Base-by-base conservation (phyloP, 2,888 invertebrate genomes). In the Rotaria sp. region DNA sequence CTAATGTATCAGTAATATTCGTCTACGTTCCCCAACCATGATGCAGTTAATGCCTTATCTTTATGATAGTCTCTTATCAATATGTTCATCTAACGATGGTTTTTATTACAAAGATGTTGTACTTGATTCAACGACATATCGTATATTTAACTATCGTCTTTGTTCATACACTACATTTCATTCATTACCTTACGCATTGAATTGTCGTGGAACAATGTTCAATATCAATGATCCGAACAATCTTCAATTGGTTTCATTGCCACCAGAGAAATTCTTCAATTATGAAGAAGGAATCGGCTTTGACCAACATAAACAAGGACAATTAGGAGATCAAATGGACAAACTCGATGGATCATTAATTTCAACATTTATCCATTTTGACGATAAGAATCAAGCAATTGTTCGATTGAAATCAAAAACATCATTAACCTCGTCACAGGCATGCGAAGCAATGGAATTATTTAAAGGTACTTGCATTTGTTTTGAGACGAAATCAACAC, bases 141-240 rank as follows among this genome's bases (percentile, higher is more conserved):
- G 75, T 41, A 38, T 24, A 75, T 75, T 75, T 10, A 75, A 75
- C 26, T 75, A 75, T 75, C 38, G 38, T 18, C 75, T 75, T 35
- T 67, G 67, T 67, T 67, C 67, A 10, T 67, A 67, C n/a, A 30
- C 30, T 13, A 30, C 13, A 26, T 67, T 67, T 35, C 8, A 13
- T 35, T 5, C 11, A 13, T 18, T 11, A n/a, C 15, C 67, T 5
- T 35, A 10, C 5, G 67, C 67, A 11, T 67, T 67, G 7, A 67
- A 67, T n/a, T 75, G 75, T 75, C 75, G 75, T 75, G 75, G 75
- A 75, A 75, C 38, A 24, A 75, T 75, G 75, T 75, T 75, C 18
- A 26, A 38, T 45, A 38, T 75, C 24, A 75, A 15, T 26, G 41
- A 75, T 24, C 26, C 1, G 1, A 21, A 45, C 8, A 26, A 45